These are phyloP conservation scores for Eristalinus aeneus DNA, from an alignment of 2,888 invertebrate species.

Conservation along the genomic window DNA sequence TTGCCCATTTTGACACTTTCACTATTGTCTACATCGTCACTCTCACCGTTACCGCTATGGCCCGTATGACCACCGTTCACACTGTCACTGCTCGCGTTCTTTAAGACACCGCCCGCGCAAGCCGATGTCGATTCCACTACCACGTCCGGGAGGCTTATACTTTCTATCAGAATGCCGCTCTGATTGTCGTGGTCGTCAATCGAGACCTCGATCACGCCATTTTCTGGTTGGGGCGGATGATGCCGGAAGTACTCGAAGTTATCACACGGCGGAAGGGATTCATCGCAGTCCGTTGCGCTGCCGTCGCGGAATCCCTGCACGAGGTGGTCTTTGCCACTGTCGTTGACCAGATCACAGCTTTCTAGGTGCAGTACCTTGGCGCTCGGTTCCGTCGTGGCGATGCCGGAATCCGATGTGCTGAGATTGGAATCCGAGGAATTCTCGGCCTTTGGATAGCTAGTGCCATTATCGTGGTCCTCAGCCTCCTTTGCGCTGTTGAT, in stretches of 20 bases:
- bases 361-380: constrained; percentile 51
- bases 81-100: constrained; percentile 53
- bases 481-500: constrained; percentile 67
- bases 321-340: constrained; percentile 34
- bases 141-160: constrained; percentile 80
- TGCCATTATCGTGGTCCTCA: constrained; percentile 67
- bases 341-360: constrained; percentile 69
- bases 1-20: constrained; percentile 77
- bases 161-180: constrained; percentile 78
- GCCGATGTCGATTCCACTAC: constrained; percentile 79
- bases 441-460: constrained; percentile 73
- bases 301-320: constrained; percentile 74
- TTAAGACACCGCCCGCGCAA: constrained; percentile 9
- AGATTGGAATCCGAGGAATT: constrained; percentile 77
- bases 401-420: constrained; percentile 79
- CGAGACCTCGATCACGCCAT: constrained; percentile 55
- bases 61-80: constrained; percentile 50
- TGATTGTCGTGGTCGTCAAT: constrained; percentile 74
- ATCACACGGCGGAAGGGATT: constrained; percentile 77
- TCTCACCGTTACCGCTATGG: constrained; percentile 75
- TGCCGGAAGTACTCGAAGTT: constrained; percentile 75
- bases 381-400: constrained; percentile 70
- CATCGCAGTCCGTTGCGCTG: constrained; percentile 79
- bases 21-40: constrained; percentile 79
- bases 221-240: constrained; percentile 52